These are phyloP conservation scores for Cerceris ruficornis DNA, from an alignment of 2,888 invertebrate genomes.

Conservation along the genomic window DNA sequence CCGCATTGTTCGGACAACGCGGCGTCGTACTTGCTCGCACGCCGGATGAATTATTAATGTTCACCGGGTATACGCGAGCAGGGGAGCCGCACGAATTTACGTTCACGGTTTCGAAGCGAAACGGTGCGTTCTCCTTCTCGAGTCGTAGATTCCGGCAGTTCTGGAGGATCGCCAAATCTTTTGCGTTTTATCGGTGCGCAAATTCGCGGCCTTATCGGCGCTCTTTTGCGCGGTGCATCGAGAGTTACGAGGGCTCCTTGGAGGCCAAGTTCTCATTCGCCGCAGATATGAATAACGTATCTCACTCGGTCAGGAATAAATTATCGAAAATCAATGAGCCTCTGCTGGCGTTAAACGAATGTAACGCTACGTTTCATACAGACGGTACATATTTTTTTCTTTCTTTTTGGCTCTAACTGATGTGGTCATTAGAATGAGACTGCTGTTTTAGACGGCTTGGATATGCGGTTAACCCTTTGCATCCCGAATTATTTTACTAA, in stretches of 20 bases:
- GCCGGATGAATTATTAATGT: constrained; percentile 65
- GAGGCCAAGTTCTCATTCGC: constrained; percentile 39
- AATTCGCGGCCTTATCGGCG: background rate
- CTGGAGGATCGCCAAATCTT: background rate
- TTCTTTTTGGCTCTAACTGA: constrained; percentile 15
- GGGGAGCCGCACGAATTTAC: background rate
- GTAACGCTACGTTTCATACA: constrained; percentile 43
- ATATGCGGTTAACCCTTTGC: too few species aligned
- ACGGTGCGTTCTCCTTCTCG: constrained; percentile 50
- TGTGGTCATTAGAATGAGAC: too few species aligned
- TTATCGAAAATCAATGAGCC: constrained; percentile 60
- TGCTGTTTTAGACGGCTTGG: too few species aligned
- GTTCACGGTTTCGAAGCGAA: constrained; percentile 15
- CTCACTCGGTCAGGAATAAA: constrained; percentile 51
- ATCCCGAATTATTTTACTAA: too few species aligned
- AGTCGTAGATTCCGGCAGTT: background rate
- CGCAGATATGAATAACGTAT: constrained; percentile 61
- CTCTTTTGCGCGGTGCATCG: constrained; percentile 41
- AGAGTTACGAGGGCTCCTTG: constrained; percentile 42
- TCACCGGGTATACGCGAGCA: constrained; percentile 25
- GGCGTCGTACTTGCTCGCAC: constrained; percentile 49
- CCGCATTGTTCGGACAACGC: constrained; percentile 21
- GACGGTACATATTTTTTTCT: too few species aligned
- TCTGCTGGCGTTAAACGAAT: constrained; percentile 51
- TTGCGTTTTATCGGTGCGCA: background rate